These are phyloP conservation scores for Limnephilus auricula DNA, from an alignment of 2,888 invertebrate species.

Conservation along the genomic window DNA sequence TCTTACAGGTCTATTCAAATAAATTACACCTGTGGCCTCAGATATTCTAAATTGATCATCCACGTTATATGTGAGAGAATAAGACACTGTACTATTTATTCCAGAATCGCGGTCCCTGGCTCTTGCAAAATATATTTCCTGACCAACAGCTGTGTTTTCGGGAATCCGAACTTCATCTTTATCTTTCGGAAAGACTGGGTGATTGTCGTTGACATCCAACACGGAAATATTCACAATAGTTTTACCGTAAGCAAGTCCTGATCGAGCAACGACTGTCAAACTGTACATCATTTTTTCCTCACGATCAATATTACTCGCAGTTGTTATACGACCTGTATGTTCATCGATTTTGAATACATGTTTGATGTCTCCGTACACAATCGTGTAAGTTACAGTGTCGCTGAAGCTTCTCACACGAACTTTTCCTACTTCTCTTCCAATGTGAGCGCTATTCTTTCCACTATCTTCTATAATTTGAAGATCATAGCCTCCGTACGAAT, in stretches of 20 bases:
- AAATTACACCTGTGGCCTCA: constrained; percentile 92
- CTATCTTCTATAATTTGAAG: constrained; percentile 91
- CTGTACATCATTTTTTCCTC: constrained; percentile 88
- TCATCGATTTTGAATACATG: constrained; percentile 89
- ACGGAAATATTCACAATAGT: constrained; percentile 89
- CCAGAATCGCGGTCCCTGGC: constrained; percentile 93
- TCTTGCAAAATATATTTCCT: constrained; percentile 92
- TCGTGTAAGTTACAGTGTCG: constrained; percentile 85
- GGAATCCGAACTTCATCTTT: constrained; percentile 88
- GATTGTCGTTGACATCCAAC: constrained; percentile 93
- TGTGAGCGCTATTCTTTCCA: constrained; percentile 79
- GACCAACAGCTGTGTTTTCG: constrained; percentile 95
- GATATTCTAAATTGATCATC: constrained; percentile 90
- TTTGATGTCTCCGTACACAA: constrained; percentile 88
- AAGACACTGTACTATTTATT: constrained; percentile 91
- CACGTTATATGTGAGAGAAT: constrained; percentile 88
- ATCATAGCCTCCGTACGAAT: constrained; percentile 86
- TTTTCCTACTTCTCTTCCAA: constrained; percentile 87
- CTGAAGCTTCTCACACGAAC: constrained; percentile 81
- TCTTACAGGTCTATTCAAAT: constrained; percentile 88
- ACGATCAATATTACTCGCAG: constrained; percentile 88
- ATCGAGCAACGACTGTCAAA: constrained; percentile 88
- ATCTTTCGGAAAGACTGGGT: constrained; percentile 88
- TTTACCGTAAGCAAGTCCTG: constrained; percentile 86
- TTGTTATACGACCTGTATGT: constrained; percentile 86